Evolutionary conservation across 2,113 vertebrate genomes (phyloP), one percentile per base, ranked within the genome.

Genomic region (Stomatorhinus ivindoensis): DNA sequence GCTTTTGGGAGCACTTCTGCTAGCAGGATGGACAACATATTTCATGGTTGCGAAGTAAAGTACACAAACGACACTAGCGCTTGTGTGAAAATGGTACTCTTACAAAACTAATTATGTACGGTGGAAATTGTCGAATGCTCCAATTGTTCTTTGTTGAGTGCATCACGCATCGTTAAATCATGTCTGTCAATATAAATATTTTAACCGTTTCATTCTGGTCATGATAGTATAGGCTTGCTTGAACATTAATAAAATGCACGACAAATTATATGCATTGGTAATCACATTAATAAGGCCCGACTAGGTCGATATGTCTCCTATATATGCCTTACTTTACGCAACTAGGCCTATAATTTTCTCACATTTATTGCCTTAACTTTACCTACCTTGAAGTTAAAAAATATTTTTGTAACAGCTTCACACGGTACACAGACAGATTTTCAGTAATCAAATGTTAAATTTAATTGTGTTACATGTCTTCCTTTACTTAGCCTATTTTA

Each of bases 1-100:
- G 91, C 94, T 99, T 91, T 93, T 99, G 0, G 98, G 98, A 7
- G 97, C 98, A 0, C 94, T 99, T 93, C 95, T 99, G 76, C 94
- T 99, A 4, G 98, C 98, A 0, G 96, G 97, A 90, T 99, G 98
- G 98, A 99, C 98, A 5, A 99, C 98, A 0, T 99, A 99, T 65
- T 97, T 98, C 89, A 94, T 98, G 91, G 96, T 99, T 92, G 96
- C 97, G 17, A 99, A 98, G 94, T 97, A 93, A 96, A 91, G 13
- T 13, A 47, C 46, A 42, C 35, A 42, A 39, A 39, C 73, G 73
- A 42, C 35, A 80, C 31, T 39, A 39, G 15, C n/a, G 17, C 15
- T 84, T 82, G 76, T 27, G 42, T 3, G 80, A 17, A 21, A 48
- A 42, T 2, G n/a, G 44, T 87, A 39, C 3, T 55, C 53, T 35